Conservation (phyloP, 2,797 vertebrate genomes). For the Coregonus suidteri region DNA sequence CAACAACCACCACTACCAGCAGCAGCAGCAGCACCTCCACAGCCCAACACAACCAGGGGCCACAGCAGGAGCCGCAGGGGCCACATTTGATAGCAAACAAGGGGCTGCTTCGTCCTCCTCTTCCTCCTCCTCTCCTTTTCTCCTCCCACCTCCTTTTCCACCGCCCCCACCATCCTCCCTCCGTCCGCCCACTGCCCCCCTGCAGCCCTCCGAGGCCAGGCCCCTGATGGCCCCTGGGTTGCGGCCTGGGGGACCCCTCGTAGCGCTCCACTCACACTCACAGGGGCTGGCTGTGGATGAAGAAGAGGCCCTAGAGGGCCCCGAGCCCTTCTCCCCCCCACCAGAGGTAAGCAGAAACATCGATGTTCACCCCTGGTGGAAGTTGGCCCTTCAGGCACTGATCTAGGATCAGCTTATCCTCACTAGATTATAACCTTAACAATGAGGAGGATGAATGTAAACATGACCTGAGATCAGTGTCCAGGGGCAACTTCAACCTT, state of each 20-base stretch:
- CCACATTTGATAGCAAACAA: constrained; percentile 76
- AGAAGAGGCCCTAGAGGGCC: constrained; percentile 66
- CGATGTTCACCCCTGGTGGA: constrained; percentile 39
- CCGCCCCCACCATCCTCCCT: constrained; percentile 53
- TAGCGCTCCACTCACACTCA: constrained; percentile 51
- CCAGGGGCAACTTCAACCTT: constrained; percentile 48
- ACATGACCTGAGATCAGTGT: constrained; percentile 40
- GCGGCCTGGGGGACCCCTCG: constrained; percentile 67
- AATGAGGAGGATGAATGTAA: constrained; percentile 34
- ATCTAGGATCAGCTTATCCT: constrained; percentile 22
- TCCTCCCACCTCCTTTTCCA: constrained; percentile 48
- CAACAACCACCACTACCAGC: constrained; percentile 74
- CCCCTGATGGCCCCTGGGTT: constrained; percentile 74
- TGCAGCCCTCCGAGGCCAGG: constrained; percentile 73
- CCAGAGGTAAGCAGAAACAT: constrained; percentile 80
- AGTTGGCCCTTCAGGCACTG: constrained; percentile 51
- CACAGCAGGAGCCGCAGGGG: constrained; percentile 66
- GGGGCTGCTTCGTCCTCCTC: constrained; percentile 72
- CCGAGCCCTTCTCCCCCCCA: constrained; percentile 58
- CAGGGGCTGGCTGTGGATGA: constrained; percentile 64
- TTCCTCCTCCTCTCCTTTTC: constrained; percentile 46
- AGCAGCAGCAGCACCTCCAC: constrained; percentile 64
- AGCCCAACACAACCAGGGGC: constrained; percentile 75
- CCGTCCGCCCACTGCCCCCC: constrained; percentile 67
- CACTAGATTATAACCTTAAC: constrained; percentile 17